Evolutionary conservation across 2,797 vertebrate genomes (phyloP).

Genomic region (Chaetodon trifasciatus): DNA sequence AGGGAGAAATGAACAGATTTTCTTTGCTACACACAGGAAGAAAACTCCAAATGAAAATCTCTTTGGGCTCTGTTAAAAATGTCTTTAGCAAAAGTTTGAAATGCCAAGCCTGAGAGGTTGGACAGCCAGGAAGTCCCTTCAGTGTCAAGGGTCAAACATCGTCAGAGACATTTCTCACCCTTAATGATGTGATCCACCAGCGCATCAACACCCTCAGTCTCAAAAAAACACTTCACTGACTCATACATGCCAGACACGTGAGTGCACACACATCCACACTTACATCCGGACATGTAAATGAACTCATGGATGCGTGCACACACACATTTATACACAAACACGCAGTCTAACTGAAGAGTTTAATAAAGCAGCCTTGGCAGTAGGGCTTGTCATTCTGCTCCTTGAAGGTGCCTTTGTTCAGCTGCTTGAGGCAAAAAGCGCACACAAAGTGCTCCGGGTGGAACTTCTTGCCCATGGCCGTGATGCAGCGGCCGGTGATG

Average conservation of each 20-base stretch:
- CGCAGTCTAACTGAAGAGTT: conserved; percentile 92
- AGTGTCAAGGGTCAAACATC: conserved; percentile 43
- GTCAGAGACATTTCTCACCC: conserved; percentile 35
- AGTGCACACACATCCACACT: conserved; percentile 33
- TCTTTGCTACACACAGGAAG: conserved; percentile 49
- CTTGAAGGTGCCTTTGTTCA: conserved; percentile 98
- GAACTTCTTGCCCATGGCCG: conserved; percentile 97
- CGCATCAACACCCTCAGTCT: conserved; percentile 27
- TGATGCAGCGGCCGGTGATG: conserved; percentile 97
- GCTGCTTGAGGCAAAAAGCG: conserved; percentile 97
- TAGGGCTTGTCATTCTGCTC: conserved; percentile 98
- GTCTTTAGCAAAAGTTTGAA: conserved; percentile 72
- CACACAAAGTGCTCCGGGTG: conserved; percentile 98
- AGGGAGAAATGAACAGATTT: conserved; percentile 12
- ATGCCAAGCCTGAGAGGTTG: conserved; percentile 62
- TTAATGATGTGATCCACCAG: conserved; percentile 38
- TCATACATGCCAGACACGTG: conserved; percentile 44
- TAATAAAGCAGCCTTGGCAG: conserved; percentile 95
- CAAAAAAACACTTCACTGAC: conserved; percentile 27
- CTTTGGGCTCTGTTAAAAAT: conserved; percentile 77
- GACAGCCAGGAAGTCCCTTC: conserved; percentile 56
- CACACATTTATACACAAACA: conserved; percentile 34
- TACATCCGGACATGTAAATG: conserved; percentile 41
- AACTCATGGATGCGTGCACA: conserved; percentile 12
- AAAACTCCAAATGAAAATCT: conserved; percentile 76